Evolutionary conservation across 2,113 vertebrate species (phyloP).

Genomic region (Mungos mungo): DNA sequence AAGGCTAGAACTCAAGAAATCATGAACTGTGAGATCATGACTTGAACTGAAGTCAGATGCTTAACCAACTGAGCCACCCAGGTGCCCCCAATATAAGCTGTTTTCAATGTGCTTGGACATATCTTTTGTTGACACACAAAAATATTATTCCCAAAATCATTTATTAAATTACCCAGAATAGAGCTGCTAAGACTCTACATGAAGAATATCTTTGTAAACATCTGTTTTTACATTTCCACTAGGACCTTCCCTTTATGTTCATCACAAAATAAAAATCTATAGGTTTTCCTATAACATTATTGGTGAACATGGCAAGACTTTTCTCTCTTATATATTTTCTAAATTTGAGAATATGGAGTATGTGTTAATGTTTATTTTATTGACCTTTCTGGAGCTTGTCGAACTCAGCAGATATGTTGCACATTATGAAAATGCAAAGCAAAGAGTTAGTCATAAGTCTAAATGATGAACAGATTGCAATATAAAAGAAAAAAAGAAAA

Average conservation of each 20-base stretch:
- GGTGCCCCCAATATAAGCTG: neutral
- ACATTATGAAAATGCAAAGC: neutral
- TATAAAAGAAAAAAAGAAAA: constrained; percentile 17
- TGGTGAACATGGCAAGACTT: neutral
- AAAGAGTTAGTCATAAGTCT: constrained; percentile 57
- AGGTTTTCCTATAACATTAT: neutral
- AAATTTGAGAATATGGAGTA: neutral
- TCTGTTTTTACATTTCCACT: neutral
- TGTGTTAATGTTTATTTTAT: neutral
- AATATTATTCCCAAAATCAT: neutral
- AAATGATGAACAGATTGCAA: constrained; percentile 78
- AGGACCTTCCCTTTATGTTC: neutral
- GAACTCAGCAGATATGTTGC: constrained; percentile 1
- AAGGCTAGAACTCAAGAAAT: too few relatives aligned
- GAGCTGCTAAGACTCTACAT: neutral
- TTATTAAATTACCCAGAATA: neutral
- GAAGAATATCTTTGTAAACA: neutral
- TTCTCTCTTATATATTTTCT: neutral
- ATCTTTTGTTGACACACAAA: neutral
- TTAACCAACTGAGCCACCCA: too few relatives aligned
- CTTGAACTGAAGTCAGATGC: too few relatives aligned
- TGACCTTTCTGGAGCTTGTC: neutral
- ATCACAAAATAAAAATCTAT: neutral
- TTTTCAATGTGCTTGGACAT: neutral
- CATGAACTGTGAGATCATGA: too few relatives aligned